Conservation (phyloP, 2,888 invertebrate genomes). For the Dascillus cervinus region DNA sequence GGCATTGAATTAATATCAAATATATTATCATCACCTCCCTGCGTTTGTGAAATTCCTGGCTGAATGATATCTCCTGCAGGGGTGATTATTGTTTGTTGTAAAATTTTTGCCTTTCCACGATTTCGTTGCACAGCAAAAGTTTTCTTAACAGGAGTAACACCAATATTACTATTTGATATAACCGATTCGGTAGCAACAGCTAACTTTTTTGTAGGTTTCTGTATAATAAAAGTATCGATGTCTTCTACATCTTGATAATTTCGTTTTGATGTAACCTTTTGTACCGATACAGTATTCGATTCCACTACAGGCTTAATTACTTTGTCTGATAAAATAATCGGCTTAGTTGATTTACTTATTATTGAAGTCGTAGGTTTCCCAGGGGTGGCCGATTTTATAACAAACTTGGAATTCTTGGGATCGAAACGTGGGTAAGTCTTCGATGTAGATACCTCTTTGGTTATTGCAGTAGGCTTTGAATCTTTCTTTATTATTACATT, state of each 20-base stretch:
- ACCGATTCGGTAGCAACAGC: constrained; percentile 5
- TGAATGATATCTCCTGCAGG: constrained; percentile 37
- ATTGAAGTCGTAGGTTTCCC: constrained; percentile 5
- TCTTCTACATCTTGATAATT: constrained; percentile 34
- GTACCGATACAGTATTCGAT: constrained; percentile 25
- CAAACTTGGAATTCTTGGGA: constrained; percentile 11
- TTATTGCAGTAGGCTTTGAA: background rate
- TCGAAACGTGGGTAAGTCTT: constrained; percentile 1
- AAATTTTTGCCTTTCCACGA: constrained; percentile 36
- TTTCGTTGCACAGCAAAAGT: constrained; percentile 4
- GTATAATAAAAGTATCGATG: constrained; percentile 39
- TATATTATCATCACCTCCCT: constrained; percentile 44
- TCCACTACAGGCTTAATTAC: constrained; percentile 32
- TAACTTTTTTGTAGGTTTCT: constrained; percentile 26
- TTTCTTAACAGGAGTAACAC: background rate
- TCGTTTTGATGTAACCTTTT: constrained; percentile 29
- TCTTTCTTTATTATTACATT: background rate
- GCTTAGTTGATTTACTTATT: constrained; percentile 24
- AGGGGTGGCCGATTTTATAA: constrained; percentile 16
- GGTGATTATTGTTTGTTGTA: constrained; percentile 41
- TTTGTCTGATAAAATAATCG: constrained; percentile 37
- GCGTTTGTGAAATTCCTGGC: constrained; percentile 14
- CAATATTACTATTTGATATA: constrained; percentile 2
- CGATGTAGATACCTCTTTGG: constrained; percentile 1
- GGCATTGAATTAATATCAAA: constrained; percentile 74